phyloP scores from a whole-genome alignment of 2,113 vertebrate species.

The Trogon surrucura region DNA sequence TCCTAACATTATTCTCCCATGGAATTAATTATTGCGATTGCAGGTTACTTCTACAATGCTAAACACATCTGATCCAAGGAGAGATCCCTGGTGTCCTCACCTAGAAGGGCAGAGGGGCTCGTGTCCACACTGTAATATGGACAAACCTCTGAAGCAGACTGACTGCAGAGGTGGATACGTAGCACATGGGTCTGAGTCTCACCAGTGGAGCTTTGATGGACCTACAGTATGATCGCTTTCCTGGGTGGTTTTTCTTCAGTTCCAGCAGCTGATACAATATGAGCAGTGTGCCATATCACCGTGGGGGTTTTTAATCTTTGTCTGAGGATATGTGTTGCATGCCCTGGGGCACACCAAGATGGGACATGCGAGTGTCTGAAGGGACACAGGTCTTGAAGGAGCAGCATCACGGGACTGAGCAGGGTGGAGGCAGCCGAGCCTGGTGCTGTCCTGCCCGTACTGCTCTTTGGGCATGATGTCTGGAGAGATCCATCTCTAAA shows the following conservation, averaged over 20 bases:
- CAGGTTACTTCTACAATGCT: not conserved
- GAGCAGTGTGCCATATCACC: not conserved
- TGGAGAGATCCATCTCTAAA: not conserved
- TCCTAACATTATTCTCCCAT: not conserved
- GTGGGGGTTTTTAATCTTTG: not conserved
- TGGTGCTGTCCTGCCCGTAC: not conserved
- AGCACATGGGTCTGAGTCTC: not conserved
- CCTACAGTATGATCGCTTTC: not conserved
- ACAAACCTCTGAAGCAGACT: not conserved
- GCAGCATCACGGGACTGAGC: fast-evolving
- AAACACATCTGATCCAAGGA: not conserved
- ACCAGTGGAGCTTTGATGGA: not conserved
- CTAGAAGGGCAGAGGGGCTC: not conserved
- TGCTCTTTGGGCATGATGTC: not conserved
- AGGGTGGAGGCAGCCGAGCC: not conserved
- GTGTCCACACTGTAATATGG: not conserved
- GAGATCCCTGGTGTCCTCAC: not conserved
- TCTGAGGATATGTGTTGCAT: not conserved
- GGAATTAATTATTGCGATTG: not conserved
- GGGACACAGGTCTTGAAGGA: not conserved
- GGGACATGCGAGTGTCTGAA: not conserved
- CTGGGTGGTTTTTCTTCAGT: not conserved
- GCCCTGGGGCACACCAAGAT: not conserved
- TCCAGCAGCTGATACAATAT: not conserved
- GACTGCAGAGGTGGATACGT: no score